Base-by-base conservation (phyloP, 2,888 invertebrate genomes). In the Acleris cristana region DNA sequence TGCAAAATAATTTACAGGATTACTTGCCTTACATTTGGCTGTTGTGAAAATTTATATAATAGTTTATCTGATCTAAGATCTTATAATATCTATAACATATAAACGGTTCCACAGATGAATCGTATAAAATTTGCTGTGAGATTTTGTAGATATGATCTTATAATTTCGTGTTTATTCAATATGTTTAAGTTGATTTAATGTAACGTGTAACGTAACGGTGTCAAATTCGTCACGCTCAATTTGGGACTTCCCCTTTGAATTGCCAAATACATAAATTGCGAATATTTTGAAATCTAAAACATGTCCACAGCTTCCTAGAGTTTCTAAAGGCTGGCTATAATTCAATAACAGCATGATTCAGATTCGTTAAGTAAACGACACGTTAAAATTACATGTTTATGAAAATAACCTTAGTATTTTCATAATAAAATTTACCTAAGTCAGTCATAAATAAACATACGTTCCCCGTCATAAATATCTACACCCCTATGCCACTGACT, bases 21-120 rank as follows among this genome's bases (percentile, higher is more conserved):
- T 79, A 87, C 90, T 90, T 91, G 91, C 91, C 91, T 92, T 92
- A 90, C 80, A 76, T 75, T 80, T 78, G 86, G 86, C 84, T 88
- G 87, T 88, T 84, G 81, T 73, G 79, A 78, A 76, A 75, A 75
- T 78, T 69, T 69, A 72, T 69, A 69, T 65, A 60, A 77, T 73
- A 72, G 73, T 74, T 69, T 77, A 76, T 74, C 71, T 64, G 65
- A 71, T 65, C 69, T 70, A 70, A 67, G 75, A 71, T 62, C 63
- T 59, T 62, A 48, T 49, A 49, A 69, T 34, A 54, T 51, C 77
- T 76, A 76, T 40, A 77, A 75, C 49, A 34, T 34, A 10, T 10
- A 30, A 34, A 69, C 72, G 65, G 69, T 76, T 70, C 72, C 67
- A 64, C 73, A 71, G 67, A 65, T 70, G 63, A 70, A 68, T 71